These are phyloP conservation scores for Hemistola chrysoprasaria DNA, from an alignment of 2,888 invertebrate genomes.

Conservation along the genomic window DNA sequence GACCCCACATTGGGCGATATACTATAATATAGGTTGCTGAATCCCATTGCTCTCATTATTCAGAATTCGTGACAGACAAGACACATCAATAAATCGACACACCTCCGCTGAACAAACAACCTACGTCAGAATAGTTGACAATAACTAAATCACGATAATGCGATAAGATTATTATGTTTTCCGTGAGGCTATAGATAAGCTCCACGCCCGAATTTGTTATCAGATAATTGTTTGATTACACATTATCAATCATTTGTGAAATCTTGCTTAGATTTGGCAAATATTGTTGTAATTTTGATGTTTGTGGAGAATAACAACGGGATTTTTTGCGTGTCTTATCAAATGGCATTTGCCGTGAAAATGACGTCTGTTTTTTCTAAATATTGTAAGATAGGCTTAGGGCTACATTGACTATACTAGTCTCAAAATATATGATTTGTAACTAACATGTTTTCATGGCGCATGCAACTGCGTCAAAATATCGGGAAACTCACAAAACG, in stretches of 20 bases:
- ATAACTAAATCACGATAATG: constrained; percentile 10
- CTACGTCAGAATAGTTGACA: constrained; percentile 12
- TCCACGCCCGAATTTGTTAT: constrained; percentile 12
- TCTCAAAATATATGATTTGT: no score
- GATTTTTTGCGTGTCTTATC: neutral
- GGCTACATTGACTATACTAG: no score
- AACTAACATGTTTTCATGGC: no score
- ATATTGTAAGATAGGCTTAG: no score
- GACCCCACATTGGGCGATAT: no score
- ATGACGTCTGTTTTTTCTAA: no score
- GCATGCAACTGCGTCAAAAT: no score
- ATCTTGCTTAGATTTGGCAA: neutral
- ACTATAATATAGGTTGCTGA: no score
- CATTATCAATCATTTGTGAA: neutral
- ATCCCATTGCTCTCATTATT: no score
- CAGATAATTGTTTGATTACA: constrained; percentile 8
- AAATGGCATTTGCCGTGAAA: no score
- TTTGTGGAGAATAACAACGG: neutral
- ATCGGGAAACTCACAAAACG: no score
- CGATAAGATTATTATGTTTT: constrained; percentile 10
- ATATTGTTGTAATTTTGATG: constrained; percentile 2
- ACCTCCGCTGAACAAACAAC: constrained; percentile 38
- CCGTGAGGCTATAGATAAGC: constrained; percentile 7
- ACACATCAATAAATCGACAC: constrained; percentile 36
- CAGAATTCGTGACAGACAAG: neutral